Percentiles rank a stretch among this genome's conserved stretches.
phyloP scores from a whole-genome alignment of 2,113 vertebrate genomes.

The Myrmecophaga tridactyla region DNA sequence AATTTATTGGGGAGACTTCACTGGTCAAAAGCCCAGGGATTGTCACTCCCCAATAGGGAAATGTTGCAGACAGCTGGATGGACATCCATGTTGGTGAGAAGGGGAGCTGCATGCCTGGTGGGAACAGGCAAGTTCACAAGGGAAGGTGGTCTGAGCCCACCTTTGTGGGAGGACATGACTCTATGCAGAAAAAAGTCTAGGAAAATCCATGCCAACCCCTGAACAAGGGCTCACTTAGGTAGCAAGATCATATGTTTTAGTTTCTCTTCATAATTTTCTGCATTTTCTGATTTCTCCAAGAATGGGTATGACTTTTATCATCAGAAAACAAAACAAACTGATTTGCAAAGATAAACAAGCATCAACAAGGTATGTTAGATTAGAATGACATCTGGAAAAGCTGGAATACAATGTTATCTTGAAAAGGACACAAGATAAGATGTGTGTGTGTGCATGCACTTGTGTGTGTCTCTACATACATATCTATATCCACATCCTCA shows the following conservation, averaged over 20 bases:
- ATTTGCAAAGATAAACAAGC: background rate
- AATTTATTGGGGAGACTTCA: background rate
- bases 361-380: background rate
- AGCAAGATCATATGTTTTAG: background rate
- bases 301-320: background rate
- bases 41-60: background rate
- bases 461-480: no score
- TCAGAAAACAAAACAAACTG: background rate
- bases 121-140: background rate
- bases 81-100: background rate
- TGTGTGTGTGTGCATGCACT: no score
- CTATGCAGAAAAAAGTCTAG: background rate
- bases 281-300: background rate
- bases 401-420: background rate
- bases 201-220: background rate
- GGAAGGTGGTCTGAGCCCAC: background rate
- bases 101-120: background rate
- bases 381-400: background rate
- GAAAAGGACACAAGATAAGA: background rate
- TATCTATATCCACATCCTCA: no score
- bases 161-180: background rate
- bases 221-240: background rate
- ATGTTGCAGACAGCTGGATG: rapidly evolving
- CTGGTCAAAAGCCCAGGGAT: rapidly evolving
- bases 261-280: background rate